Evolutionary conservation across 2,113 vertebrate species (phyloP).

Genomic region (Corythornis cristatus): DNA sequence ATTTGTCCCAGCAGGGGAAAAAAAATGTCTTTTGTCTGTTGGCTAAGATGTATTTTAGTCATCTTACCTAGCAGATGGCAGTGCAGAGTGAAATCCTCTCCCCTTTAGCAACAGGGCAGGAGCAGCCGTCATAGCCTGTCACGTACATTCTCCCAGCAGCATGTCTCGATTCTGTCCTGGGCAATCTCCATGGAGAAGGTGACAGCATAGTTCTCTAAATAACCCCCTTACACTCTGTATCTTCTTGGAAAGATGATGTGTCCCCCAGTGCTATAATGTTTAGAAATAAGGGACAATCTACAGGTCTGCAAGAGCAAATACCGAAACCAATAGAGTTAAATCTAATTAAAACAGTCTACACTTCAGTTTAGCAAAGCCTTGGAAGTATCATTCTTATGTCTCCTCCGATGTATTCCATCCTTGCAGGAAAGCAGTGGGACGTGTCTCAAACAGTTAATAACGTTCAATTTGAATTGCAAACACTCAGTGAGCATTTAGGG

Average conservation of each 20-base stretch:
- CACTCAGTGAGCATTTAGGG: neutral
- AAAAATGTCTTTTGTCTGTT: neutral
- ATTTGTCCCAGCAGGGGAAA: neutral
- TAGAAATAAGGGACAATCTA: neutral
- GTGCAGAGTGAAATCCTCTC: neutral
- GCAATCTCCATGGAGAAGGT: neutral
- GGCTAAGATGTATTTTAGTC: neutral
- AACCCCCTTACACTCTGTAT: accelerated
- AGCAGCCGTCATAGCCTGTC: accelerated
- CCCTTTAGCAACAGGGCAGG: neutral
- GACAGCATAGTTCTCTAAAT: neutral
- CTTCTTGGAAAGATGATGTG: neutral
- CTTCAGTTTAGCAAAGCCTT: neutral
- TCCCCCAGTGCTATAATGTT: neutral
- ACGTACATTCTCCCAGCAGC: neutral
- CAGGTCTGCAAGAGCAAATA: neutral
- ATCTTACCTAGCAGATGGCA: neutral
- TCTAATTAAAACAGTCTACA: neutral
- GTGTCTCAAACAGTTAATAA: neutral
- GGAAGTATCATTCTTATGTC: neutral
- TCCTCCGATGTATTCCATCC: neutral
- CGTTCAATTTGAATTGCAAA: neutral
- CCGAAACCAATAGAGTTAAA: neutral
- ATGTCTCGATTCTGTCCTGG: neutral
- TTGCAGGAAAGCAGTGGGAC: neutral